Percentiles rank a stretch among this genome's conserved stretches.
Evolutionary conservation across 2,888 invertebrate species (phyloP).

Genomic region (Gnatocerus cornutus): DNA sequence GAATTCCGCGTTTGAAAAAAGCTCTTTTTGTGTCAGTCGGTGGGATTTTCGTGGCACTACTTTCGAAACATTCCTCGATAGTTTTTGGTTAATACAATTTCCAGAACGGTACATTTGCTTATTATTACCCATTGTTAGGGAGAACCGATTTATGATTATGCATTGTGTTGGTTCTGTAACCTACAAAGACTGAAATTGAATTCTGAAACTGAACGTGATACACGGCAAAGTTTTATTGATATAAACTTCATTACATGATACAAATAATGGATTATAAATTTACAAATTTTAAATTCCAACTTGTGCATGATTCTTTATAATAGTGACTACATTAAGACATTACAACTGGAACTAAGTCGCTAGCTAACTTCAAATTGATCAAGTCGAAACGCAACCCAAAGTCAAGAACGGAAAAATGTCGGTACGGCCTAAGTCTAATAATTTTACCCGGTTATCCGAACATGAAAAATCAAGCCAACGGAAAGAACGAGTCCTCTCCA

Average conservation of each 20-base stretch:
- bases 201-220: conserved; percentile 7
- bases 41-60: conserved; percentile 7
- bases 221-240: conserved; percentile 62
- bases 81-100: conserved; percentile 47
- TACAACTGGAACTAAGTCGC: conserved; percentile 48
- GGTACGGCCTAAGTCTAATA: conserved; percentile 54
- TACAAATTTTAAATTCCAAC: conserved; percentile 71
- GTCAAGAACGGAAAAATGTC: conserved; percentile 21
- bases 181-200: conserved; percentile 2
- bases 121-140: conserved; percentile 52
- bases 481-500: conserved; percentile 21
- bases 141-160: conserved; percentile 28
- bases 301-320: conserved; percentile 64
- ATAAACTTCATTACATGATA: conserved; percentile 64
- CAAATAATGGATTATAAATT: conserved; percentile 67
- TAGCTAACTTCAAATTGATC: conserved; percentile 32
- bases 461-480: conserved; percentile 54
- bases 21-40: conserved; percentile 27
- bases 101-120: conserved; percentile 53
- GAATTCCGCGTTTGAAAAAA: conserved; percentile 13
- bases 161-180: conserved; percentile 9
- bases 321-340: conserved; percentile 54
- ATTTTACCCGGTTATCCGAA: conserved; percentile 68
- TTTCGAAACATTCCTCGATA: conserved; percentile 8
- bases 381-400: conserved; percentile 23